Evolutionary conservation across 2,797 vertebrate species (phyloP).

Genomic region (Coracias cyanogaster): DNA sequence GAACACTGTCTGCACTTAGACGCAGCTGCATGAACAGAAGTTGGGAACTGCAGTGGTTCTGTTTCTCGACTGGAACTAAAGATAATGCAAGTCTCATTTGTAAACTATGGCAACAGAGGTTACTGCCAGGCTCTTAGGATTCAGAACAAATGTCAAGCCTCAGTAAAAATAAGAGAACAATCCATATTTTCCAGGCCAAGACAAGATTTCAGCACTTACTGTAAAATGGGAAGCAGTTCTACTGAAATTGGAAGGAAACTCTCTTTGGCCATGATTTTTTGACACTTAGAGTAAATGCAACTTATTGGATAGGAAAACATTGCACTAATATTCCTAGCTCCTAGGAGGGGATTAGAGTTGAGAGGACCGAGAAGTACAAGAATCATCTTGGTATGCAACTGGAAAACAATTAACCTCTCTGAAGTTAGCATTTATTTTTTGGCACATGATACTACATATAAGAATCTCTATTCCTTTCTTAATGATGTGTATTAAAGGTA

Average conservation of each 20-base stretch:
- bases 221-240: constrained; percentile 9
- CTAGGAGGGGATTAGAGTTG: background rate
- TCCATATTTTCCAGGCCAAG: background rate
- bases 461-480: background rate
- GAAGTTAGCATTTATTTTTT: background rate
- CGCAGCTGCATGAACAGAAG: background rate
- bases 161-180: constrained; percentile 1
- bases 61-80: background rate
- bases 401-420: background rate
- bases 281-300: background rate
- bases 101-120: background rate
- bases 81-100: constrained; percentile 17
- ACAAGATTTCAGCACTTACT: constrained; percentile 21
- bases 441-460: background rate
- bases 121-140: background rate
- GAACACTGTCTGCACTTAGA: background rate
- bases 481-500: background rate
- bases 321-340: background rate
- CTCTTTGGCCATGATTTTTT: background rate
- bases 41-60: background rate
- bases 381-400: background rate
- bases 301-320: background rate
- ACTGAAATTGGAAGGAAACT: constrained; percentile 13
- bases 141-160: background rate
- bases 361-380: background rate